A percentile compares a stretch with the other conserved stretches of the same genome.
These are phyloP conservation scores for Tragelaphus imberbis DNA, from an alignment of 2,113 vertebrate species.

Conservation along the genomic window DNA sequence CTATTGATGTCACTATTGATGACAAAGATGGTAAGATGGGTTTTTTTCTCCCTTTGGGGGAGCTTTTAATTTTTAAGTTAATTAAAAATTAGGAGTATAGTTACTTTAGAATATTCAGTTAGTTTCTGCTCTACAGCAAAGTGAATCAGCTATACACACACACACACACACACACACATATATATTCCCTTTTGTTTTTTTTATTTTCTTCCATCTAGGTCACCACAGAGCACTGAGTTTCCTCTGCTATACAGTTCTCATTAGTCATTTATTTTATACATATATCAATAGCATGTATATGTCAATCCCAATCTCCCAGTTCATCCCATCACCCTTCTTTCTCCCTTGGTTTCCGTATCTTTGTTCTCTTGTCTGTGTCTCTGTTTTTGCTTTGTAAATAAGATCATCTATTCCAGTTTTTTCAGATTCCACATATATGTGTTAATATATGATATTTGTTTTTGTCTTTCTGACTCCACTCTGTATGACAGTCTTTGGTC, in stretches of 20 bases:
- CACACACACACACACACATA: rapidly evolving
- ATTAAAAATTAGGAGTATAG: background rate
- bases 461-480: background rate
- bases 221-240: background rate
- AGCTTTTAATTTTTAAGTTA: background rate
- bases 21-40: background rate
- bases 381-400: background rate
- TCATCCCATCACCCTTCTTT: background rate
- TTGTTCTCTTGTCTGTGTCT: background rate
- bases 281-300: background rate
- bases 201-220: background rate
- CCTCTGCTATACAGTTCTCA: background rate
- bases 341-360: background rate
- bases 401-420: background rate
- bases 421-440: background rate
- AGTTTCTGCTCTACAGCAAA: background rate
- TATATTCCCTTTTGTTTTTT: background rate
- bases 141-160: background rate
- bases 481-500: background rate
- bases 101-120: background rate
- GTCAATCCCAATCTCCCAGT: background rate
- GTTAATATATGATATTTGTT: background rate
- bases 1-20: background rate
- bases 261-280: background rate
- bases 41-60: background rate